A percentile compares a stretch with the other conserved stretches of the same genome.
These are phyloP conservation scores for Oreochromis grahami DNA, from an alignment of 2,797 vertebrate genomes.

Conservation along the genomic window DNA sequence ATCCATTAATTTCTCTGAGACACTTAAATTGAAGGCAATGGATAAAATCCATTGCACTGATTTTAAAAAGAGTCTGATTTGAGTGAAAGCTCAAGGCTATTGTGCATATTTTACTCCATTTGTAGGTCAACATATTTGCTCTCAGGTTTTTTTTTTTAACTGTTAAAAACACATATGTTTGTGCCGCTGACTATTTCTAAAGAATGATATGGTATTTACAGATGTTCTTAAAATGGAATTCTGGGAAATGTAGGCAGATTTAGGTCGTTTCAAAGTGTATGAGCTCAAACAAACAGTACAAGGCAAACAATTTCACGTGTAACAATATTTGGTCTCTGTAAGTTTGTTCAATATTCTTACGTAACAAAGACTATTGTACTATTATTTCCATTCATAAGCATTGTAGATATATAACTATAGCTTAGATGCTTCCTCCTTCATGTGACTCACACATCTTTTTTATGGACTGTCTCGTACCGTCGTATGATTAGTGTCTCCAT, in stretches of 20 bases:
- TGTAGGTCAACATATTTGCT: not conserved
- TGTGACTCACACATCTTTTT: not conserved
- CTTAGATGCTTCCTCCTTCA: not conserved
- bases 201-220: not conserved
- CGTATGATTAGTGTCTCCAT: not conserved
- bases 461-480: not conserved
- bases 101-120: not conserved
- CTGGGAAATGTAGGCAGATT: not conserved
- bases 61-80: not conserved
- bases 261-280: fast-evolving
- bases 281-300: not conserved
- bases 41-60: not conserved
- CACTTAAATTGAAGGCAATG: not conserved
- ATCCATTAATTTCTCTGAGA: not conserved
- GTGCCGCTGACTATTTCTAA: not conserved
- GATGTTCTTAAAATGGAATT: not conserved
- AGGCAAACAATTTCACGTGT: not conserved
- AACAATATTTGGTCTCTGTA: not conserved
- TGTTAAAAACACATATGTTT: not conserved
- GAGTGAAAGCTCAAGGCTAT: not conserved
- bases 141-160: not conserved
- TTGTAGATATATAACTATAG: not conserved
- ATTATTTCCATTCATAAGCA: not conserved
- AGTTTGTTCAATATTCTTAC: not conserved
- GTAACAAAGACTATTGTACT: not conserved